A percentile compares a stretch with the other conserved stretches of the same genome.
These are phyloP conservation scores for Scelioninae gen. 1 DNA, from an alignment of 2,888 invertebrate genomes.

Conservation along the genomic window DNA sequence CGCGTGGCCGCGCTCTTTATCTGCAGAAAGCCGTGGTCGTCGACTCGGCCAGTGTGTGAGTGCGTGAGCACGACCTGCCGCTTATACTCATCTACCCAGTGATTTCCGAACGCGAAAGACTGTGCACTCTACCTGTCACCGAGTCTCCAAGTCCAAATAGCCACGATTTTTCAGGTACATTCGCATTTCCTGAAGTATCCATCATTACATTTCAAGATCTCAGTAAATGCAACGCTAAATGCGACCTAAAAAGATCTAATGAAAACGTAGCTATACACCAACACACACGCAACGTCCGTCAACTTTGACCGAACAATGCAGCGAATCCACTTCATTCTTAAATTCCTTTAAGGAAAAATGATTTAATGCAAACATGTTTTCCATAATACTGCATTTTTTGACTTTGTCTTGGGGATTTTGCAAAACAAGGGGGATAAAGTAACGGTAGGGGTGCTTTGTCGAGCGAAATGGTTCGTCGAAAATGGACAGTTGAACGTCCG, in stretches of 20 bases:
- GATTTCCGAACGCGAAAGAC: slow-evolving; percentile 21
- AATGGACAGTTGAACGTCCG: slow-evolving; percentile 5
- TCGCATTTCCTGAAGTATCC: neutral
- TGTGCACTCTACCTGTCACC: slow-evolving; percentile 35
- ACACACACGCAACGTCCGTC: slow-evolving; percentile 9
- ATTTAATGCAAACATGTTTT: no score
- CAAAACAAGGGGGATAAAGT: no score
- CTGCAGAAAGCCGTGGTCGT: no score
- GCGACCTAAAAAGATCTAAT: neutral
- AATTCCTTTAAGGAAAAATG: no score
- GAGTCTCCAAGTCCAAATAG: slow-evolving; percentile 20
- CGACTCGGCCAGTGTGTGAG: slow-evolving; percentile 16
- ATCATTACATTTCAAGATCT: neutral
- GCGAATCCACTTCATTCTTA: no score
- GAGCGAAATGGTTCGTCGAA: no score
- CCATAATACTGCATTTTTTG: no score
- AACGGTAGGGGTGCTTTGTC: no score
- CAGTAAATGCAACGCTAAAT: neutral
- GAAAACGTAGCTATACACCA: neutral
- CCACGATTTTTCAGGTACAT: slow-evolving; percentile 35
- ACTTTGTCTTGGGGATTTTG: no score
- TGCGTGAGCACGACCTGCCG: slow-evolving; percentile 23
- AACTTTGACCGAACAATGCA: slow-evolving; percentile 13
- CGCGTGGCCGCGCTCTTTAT: slow-evolving; percentile 8
- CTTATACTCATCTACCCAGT: slow-evolving; percentile 29